These are phyloP conservation scores for Ibycter americanus DNA, from an alignment of 2,797 vertebrate genomes.

Conservation along the genomic window DNA sequence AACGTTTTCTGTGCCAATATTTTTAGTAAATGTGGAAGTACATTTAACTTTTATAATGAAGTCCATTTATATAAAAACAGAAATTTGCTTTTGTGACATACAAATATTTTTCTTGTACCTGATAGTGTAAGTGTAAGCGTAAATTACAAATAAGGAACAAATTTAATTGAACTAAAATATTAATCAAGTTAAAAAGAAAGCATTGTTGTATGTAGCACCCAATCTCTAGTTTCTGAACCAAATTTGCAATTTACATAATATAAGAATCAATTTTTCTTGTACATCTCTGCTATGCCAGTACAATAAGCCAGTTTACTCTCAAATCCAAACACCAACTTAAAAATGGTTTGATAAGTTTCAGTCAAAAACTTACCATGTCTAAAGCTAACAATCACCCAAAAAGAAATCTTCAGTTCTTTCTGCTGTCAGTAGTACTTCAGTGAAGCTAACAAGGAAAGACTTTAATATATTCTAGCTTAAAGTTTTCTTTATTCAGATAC, in stretches of 20 bases:
- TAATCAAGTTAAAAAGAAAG: neutral
- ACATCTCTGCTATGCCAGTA: neutral
- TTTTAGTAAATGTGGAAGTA: neutral
- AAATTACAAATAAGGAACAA: neutral
- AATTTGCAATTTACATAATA: neutral
- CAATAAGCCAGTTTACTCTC: neutral
- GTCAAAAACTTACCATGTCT: neutral
- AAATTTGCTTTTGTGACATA: neutral
- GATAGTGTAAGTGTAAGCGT: neutral
- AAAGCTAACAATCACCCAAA: neutral
- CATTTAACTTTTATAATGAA: neutral
- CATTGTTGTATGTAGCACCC: neutral
- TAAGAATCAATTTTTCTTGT: neutral
- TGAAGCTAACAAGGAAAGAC: neutral
- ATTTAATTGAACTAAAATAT: neutral
- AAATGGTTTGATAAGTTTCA: neutral
- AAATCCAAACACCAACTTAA: neutral
- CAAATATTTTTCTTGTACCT: neutral
- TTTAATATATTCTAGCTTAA: conserved; percentile 16
- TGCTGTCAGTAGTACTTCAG: neutral
- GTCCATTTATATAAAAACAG: neutral
- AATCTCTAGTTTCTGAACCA: neutral
- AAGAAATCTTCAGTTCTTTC: neutral
- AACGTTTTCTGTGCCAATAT: neutral
- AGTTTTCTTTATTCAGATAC: neutral